phyloP scores from a whole-genome alignment of 1,140 invertebrate species.

The Myzus persicae region DNA sequence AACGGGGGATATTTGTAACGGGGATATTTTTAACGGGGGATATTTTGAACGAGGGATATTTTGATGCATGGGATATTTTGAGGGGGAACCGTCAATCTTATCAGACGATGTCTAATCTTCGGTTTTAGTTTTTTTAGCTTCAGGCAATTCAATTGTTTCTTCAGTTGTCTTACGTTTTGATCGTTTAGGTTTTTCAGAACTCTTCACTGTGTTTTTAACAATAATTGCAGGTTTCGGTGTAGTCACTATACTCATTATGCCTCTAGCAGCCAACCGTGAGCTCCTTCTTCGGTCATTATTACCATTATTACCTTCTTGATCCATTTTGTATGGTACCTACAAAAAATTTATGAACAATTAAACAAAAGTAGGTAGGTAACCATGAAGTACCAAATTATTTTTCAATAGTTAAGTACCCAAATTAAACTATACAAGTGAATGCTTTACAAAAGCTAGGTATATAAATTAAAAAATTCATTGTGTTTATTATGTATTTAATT shows the following conservation, averaged over 20 bases:
- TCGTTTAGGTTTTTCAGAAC: conserved; percentile 28
- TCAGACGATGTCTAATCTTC: not conserved
- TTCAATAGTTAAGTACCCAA: not conserved
- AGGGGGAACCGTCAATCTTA: not conserved
- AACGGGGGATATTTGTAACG: no score
- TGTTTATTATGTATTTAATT: not conserved
- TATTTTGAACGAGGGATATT: no score
- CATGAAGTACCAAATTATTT: not conserved
- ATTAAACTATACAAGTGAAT: not conserved
- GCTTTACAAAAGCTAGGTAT: no score
- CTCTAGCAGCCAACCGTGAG: conserved; percentile 19
- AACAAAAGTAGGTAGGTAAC: not conserved
- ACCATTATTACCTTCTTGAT: conserved; percentile 31
- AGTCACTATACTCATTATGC: not conserved
- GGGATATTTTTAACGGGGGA: no score
- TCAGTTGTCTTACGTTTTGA: conserved; percentile 42
- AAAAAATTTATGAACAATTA: conserved; percentile 13
- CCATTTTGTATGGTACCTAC: not conserved
- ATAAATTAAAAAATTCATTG: not conserved
- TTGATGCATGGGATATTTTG: no score
- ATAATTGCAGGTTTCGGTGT: not conserved
- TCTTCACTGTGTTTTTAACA: not conserved
- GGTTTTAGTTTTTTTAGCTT: conserved; percentile 36
- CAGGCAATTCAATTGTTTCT: not conserved
- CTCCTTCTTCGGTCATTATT: conserved; percentile 25